phyloP scores from a whole-genome alignment of 2,888 invertebrate species.

The Polymixis lichenea region DNA sequence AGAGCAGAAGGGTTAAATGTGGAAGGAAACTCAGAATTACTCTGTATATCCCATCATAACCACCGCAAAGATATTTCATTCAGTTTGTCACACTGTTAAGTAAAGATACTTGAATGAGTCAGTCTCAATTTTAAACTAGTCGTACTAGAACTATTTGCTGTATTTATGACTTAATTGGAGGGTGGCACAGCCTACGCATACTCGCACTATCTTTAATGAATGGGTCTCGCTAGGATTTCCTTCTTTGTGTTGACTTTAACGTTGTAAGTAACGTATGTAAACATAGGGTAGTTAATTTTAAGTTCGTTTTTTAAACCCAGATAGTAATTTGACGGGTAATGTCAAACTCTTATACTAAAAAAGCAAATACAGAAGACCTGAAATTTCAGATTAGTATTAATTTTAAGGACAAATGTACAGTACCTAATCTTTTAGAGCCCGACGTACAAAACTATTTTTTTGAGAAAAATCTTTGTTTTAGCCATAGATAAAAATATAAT shows the following conservation, averaged over 20 bases:
- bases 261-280: conserved; percentile 38
- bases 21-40: too few species aligned
- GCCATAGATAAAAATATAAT: neutral
- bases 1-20: too few species aligned
- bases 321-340: too few species aligned
- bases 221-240: conserved; percentile 40
- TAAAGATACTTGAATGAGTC: conserved; percentile 45
- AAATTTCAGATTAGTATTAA: too few species aligned
- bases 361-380: too few species aligned
- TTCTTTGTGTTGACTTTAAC: conserved; percentile 43
- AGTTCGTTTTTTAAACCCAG: too few species aligned
- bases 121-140: conserved; percentile 27
- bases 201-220: conserved; percentile 58
- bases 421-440: neutral
- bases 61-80: conserved; percentile 19
- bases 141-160: conserved; percentile 37
- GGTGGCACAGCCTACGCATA: conserved; percentile 48
- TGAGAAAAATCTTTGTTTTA: neutral
- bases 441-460: neutral
- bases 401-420: too few species aligned
- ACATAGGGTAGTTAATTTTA: neutral
- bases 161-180: conserved; percentile 62
- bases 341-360: too few species aligned
- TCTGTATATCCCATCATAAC: neutral
- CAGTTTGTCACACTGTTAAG: conserved; percentile 9